phyloP scores from a whole-genome alignment of 2,797 vertebrate genomes.

The Enteromius trimaculatus region DNA sequence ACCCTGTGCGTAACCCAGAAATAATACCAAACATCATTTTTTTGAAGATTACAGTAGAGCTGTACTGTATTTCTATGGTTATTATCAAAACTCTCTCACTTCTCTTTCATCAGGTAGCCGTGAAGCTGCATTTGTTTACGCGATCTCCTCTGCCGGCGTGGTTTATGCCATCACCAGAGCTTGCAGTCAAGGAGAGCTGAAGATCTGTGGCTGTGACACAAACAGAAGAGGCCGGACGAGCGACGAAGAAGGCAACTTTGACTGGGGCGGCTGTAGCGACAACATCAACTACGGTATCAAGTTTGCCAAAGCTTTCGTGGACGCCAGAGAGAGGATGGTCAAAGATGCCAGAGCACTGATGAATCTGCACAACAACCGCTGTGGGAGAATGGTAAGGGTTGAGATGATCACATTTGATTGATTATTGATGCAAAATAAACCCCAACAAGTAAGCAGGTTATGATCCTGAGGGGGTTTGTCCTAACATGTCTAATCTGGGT shows the following conservation, averaged over 20 bases:
- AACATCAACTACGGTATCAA: conserved; percentile 94
- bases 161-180: conserved; percentile 94
- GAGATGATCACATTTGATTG: neutral
- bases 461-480: neutral
- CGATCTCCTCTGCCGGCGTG: conserved; percentile 96
- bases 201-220: conserved; percentile 89
- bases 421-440: neutral
- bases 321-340: conserved; percentile 92
- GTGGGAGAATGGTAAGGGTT: conserved; percentile 91
- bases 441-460: neutral
- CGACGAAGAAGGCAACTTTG: conserved; percentile 88
- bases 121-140: conserved; percentile 97
- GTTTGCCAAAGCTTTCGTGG: conserved; percentile 94
- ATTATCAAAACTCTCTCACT: neutral
- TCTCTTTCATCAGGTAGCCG: conserved; percentile 82
- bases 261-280: conserved; percentile 98
- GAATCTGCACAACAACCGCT: conserved; percentile 98
- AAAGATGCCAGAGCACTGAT: conserved; percentile 94
- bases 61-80: neutral
- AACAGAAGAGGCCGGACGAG: conserved; percentile 85
- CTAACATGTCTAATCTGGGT: neutral
- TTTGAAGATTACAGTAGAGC: neutral
- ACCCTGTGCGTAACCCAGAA: neutral
- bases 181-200: conserved; percentile 95
- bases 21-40: neutral